phyloP scores from a whole-genome alignment of 2,888 invertebrate species.

The Oligia latruncula region DNA sequence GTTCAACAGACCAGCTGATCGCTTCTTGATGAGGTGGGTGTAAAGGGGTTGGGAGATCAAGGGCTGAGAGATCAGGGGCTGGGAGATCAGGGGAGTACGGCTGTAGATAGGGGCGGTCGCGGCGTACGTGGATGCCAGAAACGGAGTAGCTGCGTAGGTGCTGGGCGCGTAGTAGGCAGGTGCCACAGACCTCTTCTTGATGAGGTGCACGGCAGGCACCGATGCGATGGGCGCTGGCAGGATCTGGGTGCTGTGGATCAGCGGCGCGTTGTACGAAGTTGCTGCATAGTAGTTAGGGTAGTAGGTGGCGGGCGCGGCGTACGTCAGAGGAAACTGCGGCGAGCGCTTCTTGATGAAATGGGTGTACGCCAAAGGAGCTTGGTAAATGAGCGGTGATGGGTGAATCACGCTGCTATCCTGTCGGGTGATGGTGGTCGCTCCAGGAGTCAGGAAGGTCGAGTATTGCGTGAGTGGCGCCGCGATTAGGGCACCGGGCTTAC shows the following conservation, averaged over 20 bases:
- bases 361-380: constrained; percentile 73
- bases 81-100: constrained; percentile 73
- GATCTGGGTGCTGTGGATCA: constrained; percentile 59
- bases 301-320: constrained; percentile 65
- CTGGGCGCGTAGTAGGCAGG: constrained; percentile 66
- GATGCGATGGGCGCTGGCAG: constrained; percentile 60
- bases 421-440: constrained; percentile 79
- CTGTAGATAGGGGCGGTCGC: constrained; percentile 70
- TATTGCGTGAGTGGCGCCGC: constrained; percentile 64
- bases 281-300: constrained; percentile 67
- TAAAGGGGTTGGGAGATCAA: constrained; percentile 70
- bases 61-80: constrained; percentile 69
- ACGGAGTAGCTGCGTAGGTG: constrained; percentile 71
- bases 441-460: constrained; percentile 76
- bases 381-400: constrained; percentile 80
- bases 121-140: constrained; percentile 73
- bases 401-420: constrained; percentile 86
- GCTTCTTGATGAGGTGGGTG: constrained; percentile 61
- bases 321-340: constrained; percentile 59
- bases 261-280: constrained; percentile 60
- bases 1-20: constrained; percentile 45
- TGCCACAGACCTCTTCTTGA: constrained; percentile 79
- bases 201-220: constrained; percentile 74
- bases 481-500: constrained; percentile 76
- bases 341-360: constrained; percentile 80